Conservation (phyloP, 2,888 invertebrate genomes). For the Exephanes ischioxanthus region DNA sequence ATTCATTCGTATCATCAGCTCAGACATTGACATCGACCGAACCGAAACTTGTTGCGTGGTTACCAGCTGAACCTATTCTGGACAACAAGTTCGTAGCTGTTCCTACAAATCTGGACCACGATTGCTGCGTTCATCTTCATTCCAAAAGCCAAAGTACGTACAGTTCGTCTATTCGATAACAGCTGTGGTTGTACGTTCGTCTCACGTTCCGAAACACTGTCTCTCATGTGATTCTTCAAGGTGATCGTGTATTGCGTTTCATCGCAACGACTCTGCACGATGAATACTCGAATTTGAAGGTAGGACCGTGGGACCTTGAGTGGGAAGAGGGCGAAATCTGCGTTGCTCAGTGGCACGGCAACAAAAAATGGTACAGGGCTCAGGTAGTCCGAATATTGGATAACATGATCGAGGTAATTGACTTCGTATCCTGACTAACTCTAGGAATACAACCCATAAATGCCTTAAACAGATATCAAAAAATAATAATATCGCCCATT, state of each 20-base stretch:
- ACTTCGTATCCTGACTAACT: conserved; percentile 32
- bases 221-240: conserved; percentile 68
- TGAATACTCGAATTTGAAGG: conserved; percentile 85
- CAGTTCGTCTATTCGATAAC: conserved; percentile 5
- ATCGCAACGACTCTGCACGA: conserved; percentile 86
- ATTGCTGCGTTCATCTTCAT: conserved; percentile 85
- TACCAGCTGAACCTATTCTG: conserved; percentile 86
- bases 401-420: conserved; percentile 84
- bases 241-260: conserved; percentile 80
- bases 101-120: conserved; percentile 88
- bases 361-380: conserved; percentile 91
- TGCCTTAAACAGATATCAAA: background rate
- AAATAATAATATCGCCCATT: background rate
- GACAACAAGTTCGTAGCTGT: conserved; percentile 87
- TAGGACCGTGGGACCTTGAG: conserved; percentile 85
- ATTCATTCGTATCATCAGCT: conserved; percentile 34
- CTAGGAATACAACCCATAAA: background rate
- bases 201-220: background rate
- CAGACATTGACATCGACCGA: background rate
- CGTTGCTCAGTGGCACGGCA: conserved; percentile 88
- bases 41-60: conserved; percentile 85
- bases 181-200: background rate
- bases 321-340: conserved; percentile 90
- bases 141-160: conserved; percentile 76
- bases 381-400: conserved; percentile 85